Percentiles rank a stretch among this genome's conserved stretches.
Conservation (phyloP, 2,888 invertebrate genomes). For the Meghimatium bilineatum region DNA sequence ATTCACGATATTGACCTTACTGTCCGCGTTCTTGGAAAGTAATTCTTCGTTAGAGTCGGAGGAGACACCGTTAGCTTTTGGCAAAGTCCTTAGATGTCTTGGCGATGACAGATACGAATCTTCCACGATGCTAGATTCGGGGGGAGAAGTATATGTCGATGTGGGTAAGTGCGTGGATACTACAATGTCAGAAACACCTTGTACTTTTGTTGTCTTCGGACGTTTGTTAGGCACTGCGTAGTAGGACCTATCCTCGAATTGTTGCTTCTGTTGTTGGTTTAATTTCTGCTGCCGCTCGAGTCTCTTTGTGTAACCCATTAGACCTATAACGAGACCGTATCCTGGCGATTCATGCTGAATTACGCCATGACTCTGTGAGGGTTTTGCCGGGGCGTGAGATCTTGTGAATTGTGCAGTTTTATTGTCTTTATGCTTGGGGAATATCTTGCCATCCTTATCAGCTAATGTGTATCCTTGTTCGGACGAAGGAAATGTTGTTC, state of each 20-base stretch:
- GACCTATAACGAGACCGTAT: background rate
- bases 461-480: background rate
- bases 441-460: background rate
- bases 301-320: background rate
- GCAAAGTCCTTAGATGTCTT: background rate
- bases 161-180: background rate
- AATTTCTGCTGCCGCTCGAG: background rate
- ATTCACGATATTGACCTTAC: too few species aligned
- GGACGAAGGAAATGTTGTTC: slow-evolving; percentile 5
- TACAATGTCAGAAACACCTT: background rate
- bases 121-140: background rate
- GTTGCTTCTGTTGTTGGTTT: background rate
- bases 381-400: background rate
- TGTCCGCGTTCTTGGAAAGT: background rate
- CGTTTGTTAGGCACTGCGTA: background rate
- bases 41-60: background rate
- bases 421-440: background rate
- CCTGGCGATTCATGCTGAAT: background rate
- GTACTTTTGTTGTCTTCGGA: background rate
- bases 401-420: background rate
- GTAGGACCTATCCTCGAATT: background rate
- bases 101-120: background rate
- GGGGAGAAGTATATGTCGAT: background rate
- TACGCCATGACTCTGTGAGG: background rate
- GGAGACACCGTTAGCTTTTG: background rate